Base-by-base conservation (phyloP, 2,113 vertebrate species). In the Salvelinus alpinus region DNA sequence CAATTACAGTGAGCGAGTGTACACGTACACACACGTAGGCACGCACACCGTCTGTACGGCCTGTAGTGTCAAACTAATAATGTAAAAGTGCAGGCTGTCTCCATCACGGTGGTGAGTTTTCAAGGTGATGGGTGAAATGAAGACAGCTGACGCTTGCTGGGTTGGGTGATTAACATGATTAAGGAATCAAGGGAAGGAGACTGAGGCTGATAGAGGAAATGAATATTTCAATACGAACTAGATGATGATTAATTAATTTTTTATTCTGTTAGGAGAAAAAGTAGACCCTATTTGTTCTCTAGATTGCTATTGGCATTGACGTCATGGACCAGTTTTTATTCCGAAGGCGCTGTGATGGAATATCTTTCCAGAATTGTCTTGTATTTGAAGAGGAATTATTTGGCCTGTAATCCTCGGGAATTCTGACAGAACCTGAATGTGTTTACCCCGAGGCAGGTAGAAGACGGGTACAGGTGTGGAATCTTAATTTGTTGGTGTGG, bases 11-110 rank as follows among this genome's bases (percentile, higher is more conserved):
- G 38, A 38, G 38, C 38, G 38, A 38, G 8, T 38, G 7, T 38
- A 51, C 48, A 51, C 3, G 48, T 51, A 51, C 48, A 51, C 48
- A 51, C 48, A 51, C 0, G 14, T 38, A 9, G 7, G 8, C 38
- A 38, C 8, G 38, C 38, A 38, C 38, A 44, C 38, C 38, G 38
- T 11, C 38, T 54, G 5, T 18, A 54, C 71, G 64, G 77, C 76
- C 70, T 51, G 81, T 24, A 80, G 81, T 86, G 81, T 83, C 67
- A 74, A 74, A 75, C 85, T 88, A 88, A 88, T 92, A 85, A 91
- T 91, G 79, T 83, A 79, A 89, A 86, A 81, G 31, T 80, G 73
- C 84, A 80, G 64, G 73, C 64, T 6, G 72, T 75, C 71, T 82
- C 24, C 74, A 18, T 86, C 86, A 84, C 81, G 84, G 71, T 78